These are phyloP conservation scores for Phaonia tiefii DNA, from an alignment of 2,888 invertebrate species.

Conservation along the genomic window DNA sequence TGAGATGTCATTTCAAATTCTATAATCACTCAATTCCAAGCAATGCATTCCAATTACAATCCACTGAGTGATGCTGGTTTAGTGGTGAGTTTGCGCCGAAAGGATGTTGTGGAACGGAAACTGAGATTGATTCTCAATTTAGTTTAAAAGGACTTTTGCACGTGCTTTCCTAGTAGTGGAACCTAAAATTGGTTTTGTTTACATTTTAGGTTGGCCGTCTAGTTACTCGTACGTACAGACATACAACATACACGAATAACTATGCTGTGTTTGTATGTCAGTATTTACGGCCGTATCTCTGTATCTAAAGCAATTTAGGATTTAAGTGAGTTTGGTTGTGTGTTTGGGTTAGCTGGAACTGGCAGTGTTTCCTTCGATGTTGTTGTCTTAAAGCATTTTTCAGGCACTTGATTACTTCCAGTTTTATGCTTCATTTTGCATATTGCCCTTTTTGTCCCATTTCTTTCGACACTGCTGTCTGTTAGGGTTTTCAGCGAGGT, in stretches of 20 bases:
- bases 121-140: constrained; percentile 1
- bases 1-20: constrained; percentile 39
- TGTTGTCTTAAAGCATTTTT: constrained; percentile 60
- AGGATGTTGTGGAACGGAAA: background rate
- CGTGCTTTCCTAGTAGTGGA: constrained; percentile 47
- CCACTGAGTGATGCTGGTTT: no score
- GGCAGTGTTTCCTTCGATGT: constrained; percentile 29
- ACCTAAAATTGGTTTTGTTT: constrained; percentile 57
- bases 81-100: constrained; percentile 59
- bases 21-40: constrained; percentile 5
- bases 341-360: background rate
- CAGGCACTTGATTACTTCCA: constrained; percentile 66
- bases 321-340: background rate
- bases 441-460: constrained; percentile 52
- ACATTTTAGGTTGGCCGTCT: constrained; percentile 52
- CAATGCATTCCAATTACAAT: no score
- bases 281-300: no score
- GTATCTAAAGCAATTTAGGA: no score
- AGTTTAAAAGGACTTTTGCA: constrained; percentile 45
- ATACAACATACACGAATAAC: background rate
- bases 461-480: constrained; percentile 4
- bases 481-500: background rate
- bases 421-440: constrained; percentile 67
- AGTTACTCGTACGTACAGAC: background rate
- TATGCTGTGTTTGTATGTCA: background rate